These are phyloP conservation scores for Carpatolechia fugitivella DNA, from an alignment of 2,888 invertebrate genomes.

Conservation along the genomic window DNA sequence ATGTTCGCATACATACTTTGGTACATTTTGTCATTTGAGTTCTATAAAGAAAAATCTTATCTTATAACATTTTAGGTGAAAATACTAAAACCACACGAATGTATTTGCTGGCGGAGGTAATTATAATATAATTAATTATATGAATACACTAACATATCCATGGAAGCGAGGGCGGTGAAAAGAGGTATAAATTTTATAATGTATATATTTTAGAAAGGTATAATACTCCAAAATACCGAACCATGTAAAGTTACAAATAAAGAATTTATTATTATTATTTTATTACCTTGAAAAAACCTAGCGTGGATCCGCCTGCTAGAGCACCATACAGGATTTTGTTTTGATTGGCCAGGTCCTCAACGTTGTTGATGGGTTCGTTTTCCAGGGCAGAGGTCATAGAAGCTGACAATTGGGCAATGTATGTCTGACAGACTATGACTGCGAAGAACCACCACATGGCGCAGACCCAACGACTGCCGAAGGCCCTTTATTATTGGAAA, in stretches of 20 bases:
- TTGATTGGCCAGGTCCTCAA: slow-evolving; percentile 94
- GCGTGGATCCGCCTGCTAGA: slow-evolving; percentile 89
- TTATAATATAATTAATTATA: too few species aligned
- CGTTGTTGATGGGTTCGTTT: slow-evolving; percentile 91
- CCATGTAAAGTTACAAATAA: too few species aligned
- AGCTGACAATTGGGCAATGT: slow-evolving; percentile 96
- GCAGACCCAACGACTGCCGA: slow-evolving; percentile 93
- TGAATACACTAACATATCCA: too few species aligned
- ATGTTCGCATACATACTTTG: slow-evolving; percentile 94
- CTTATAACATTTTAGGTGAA: too few species aligned
- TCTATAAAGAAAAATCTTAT: slow-evolving; percentile 38
- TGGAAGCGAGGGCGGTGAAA: too few species aligned
- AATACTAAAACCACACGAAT: too few species aligned
- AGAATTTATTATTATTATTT: too few species aligned
- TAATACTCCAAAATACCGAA: too few species aligned
- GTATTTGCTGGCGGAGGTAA: too few species aligned
- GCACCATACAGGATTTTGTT: slow-evolving; percentile 96
- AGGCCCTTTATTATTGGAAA: slow-evolving; percentile 85
- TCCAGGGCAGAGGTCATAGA: slow-evolving; percentile 92
- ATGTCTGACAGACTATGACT: slow-evolving; percentile 94
- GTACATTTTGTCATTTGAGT: slow-evolving; percentile 91
- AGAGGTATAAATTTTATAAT: too few species aligned
- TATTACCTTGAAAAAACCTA: slow-evolving; percentile 90
- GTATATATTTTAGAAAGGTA: too few species aligned
- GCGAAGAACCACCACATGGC: slow-evolving; percentile 98